Conservation (phyloP, 2,888 invertebrate genomes). For the Linnaemya vulpina region DNA sequence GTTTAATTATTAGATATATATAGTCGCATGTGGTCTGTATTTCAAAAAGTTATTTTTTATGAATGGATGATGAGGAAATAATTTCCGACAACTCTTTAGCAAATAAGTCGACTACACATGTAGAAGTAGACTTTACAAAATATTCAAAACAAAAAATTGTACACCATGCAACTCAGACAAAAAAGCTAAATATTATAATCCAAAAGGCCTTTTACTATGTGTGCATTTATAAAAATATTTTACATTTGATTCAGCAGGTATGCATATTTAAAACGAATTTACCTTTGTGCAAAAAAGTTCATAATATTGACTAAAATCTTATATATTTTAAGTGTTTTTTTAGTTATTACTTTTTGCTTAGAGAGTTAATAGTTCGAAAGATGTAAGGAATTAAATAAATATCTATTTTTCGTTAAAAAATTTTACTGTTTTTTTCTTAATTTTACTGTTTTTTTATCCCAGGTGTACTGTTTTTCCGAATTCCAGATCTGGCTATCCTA, state of each 20-base stretch:
- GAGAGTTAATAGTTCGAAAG: conserved; percentile 2
- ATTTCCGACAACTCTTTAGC: conserved; percentile 35
- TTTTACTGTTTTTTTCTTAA: conserved; percentile 5
- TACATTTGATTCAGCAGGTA: too few relatives aligned
- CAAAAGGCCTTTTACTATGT: too few relatives aligned
- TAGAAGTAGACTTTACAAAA: conserved; percentile 14
- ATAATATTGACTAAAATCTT: conserved; percentile 7
- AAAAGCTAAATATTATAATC: too few relatives aligned
- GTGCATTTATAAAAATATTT: too few relatives aligned
- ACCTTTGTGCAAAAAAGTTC: conserved; percentile 12
- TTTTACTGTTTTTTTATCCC: too few relatives aligned
- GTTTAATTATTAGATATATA: background rate
- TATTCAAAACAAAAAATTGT: too few relatives aligned
- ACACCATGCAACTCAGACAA: too few relatives aligned
- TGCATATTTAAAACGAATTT: too few relatives aligned
- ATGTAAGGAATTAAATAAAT: conserved; percentile 8
- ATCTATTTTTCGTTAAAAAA: conserved; percentile 6
- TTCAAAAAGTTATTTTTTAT: conserved; percentile 23
- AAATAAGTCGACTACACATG: conserved; percentile 32
- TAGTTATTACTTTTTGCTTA: too few relatives aligned
- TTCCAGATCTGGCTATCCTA: conserved; percentile 20
- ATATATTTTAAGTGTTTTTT: conserved; percentile 13
- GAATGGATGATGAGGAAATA: conserved; percentile 33
- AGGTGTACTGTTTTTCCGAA: conserved; percentile 19
- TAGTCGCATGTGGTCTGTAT: conserved; percentile 21